Evolutionary conservation across 2,888 invertebrate species (phyloP).

Genomic region (Xanthorhoe designata): DNA sequence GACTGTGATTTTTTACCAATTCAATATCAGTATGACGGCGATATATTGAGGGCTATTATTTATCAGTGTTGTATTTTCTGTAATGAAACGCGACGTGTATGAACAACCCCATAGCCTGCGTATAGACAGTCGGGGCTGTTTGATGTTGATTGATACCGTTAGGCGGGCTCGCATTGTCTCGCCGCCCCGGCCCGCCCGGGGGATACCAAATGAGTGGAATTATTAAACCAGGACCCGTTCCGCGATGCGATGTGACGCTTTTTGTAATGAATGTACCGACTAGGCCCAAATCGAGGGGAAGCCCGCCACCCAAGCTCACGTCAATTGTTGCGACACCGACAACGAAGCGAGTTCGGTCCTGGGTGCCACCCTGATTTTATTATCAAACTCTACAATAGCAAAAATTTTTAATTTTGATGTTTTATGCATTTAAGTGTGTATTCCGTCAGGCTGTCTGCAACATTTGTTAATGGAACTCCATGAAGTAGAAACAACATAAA

Average conservation of each 20-base stretch:
- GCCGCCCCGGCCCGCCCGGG: constrained; percentile 63
- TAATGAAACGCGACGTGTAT: constrained; percentile 48
- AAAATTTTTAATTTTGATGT: constrained; percentile 52
- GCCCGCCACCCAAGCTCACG: constrained; percentile 49
- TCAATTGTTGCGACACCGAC: constrained; percentile 60
- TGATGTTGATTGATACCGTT: constrained; percentile 86
- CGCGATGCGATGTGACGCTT: constrained; percentile 80
- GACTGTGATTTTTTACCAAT: constrained; percentile 12
- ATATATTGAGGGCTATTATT: constrained; percentile 34
- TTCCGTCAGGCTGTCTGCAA: constrained; percentile 58
- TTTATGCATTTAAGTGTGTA: constrained; percentile 47
- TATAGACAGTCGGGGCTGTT: constrained; percentile 70
- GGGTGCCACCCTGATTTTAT: constrained; percentile 57
- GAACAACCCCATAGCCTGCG: constrained; percentile 65
- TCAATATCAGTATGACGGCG: constrained; percentile 39
- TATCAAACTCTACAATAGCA: constrained; percentile 59
- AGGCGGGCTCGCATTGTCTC: constrained; percentile 80
- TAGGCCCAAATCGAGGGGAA: constrained; percentile 53
- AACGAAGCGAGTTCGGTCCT: constrained; percentile 46
- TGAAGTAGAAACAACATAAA: neutral
- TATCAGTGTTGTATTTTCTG: constrained; percentile 38
- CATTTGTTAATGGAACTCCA: constrained; percentile 30
- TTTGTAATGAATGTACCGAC: constrained; percentile 80
- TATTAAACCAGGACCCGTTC: constrained; percentile 78
- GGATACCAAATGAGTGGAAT: constrained; percentile 82